Evolutionary conservation across 2,113 vertebrate species (phyloP), one percentile per base, ranked within the genome.

Genomic region (Acanthochromis polyacanthus): DNA sequence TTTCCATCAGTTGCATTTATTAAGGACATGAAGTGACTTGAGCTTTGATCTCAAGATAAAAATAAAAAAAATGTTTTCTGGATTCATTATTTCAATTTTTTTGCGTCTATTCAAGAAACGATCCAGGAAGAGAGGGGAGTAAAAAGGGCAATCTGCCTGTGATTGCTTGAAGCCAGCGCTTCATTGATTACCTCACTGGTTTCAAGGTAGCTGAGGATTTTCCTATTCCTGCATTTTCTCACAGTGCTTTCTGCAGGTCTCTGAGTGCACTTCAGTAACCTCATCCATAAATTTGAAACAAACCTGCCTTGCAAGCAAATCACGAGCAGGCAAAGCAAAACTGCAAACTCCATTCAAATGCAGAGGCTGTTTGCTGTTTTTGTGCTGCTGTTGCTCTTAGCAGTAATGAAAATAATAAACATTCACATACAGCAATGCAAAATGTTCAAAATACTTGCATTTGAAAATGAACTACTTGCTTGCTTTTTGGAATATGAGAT

Each of bases 241-340:
- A 22, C 55, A 25, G 55, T 15, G 43, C 23, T 71, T 75, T 67
- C 50, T 71, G 53, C 22, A 12, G 60, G 59, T 80, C 56, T 80
- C 53, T n/a, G 51, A 70, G 40, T 82, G 62, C 82, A 83, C 70
- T 56, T 60, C 43, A 62, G 66, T 68, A 75, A 85, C 65, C 72
- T 72, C 71, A 43, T 80, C 75, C 64, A 72, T 88, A 86, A 45
- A 88, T 88, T 70, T 88, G 32, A 86, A 70, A 83, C 71, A 86
- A 88, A 78, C 80, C 57, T 83, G 77, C 83, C 56, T 50, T 40
- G 72, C 67, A 88, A 88, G 85, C 80, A 85, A 76, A 84, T 68
- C 19, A 30, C 9, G 6, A 6, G 30, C 60, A 64, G 2, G 3
- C 10, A 9, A 36, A 53, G 48, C n/a, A 82, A 87, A 83, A 67